These are phyloP conservation scores for Glyphotaelius pellucidus DNA, from an alignment of 2,888 invertebrate genomes.

Conservation along the genomic window DNA sequence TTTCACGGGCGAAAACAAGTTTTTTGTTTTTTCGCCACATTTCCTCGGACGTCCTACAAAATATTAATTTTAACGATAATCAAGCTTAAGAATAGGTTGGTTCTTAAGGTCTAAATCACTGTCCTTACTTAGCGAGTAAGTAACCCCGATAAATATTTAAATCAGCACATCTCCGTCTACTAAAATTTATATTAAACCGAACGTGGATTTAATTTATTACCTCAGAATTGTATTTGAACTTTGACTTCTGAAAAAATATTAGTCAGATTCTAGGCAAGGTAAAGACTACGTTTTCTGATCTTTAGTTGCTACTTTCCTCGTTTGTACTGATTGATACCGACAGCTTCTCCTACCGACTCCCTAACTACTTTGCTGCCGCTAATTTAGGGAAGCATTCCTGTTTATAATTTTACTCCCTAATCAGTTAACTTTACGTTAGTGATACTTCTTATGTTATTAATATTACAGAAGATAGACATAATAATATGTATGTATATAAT, in stretches of 20 bases:
- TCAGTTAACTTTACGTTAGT: slow-evolving; percentile 58
- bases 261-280: slow-evolving; percentile 44
- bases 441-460: slow-evolving; percentile 57
- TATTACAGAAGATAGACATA: slow-evolving; percentile 58
- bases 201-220: slow-evolving; percentile 1
- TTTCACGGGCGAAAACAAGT: not conserved
- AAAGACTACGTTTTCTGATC: slow-evolving; percentile 15
- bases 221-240: slow-evolving; percentile 7
- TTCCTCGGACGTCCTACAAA: not conserved
- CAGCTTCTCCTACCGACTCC: slow-evolving; percentile 56
- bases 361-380: slow-evolving; percentile 61
- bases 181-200: slow-evolving; percentile 29
- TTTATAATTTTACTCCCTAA: slow-evolving; percentile 50
- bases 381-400: slow-evolving; percentile 62
- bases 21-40: not conserved
- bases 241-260: slow-evolving; percentile 44
- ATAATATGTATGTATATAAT: slow-evolving; percentile 54
- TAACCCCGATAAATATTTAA: slow-evolving; percentile 49
- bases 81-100: slow-evolving; percentile 58
- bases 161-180: not conserved
- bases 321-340: slow-evolving; percentile 66
- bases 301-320: slow-evolving; percentile 22
- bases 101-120: slow-evolving; percentile 63
- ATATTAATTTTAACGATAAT: slow-evolving; percentile 33
- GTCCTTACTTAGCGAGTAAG: slow-evolving; percentile 58